Base-by-base conservation (phyloP, 1,140 invertebrate species). In the Pissodes strobi region DNA sequence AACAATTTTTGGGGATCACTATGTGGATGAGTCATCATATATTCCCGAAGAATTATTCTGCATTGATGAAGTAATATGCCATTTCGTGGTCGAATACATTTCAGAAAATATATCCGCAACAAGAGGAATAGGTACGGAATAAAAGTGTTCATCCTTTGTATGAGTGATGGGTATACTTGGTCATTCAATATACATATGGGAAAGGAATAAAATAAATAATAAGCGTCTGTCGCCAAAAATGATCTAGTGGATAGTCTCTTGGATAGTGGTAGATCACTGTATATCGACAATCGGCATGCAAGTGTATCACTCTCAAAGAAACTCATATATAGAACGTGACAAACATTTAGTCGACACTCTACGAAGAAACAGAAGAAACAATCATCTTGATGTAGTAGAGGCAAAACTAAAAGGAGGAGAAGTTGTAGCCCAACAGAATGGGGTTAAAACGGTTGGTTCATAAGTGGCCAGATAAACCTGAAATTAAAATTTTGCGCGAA, bases 391-490 rank as follows among this genome's bases (percentile, higher is more conserved):
- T 38, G 69, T 80, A 4, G 67, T 12, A n/a, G n/a, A n/a, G n/a
- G n/a, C n/a, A n/a, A n/a, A n/a, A n/a, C n/a, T n/a, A n/a, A n/a
- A n/a, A n/a, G 37, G 56, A 5, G 48, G 69, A 74, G 79, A 68
- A 15, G 56, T 78, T 22, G 48, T 74, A 23, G n/a, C n/a, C n/a
- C n/a, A n/a, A n/a, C n/a, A n/a, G n/a, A n/a, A n/a, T n/a, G n/a
- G n/a, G n/a, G n/a, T n/a, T n/a, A n/a, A n/a, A n/a, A n/a, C n/a
- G n/a, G n/a, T n/a, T n/a, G n/a, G n/a, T n/a, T n/a, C n/a, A n/a
- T n/a, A 78, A 80, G 70, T 78, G 78, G 74, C 67, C 63, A 12
- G 73, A 78, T 51, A 76, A 78, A 53, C 56, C 69, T 5, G 70
- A 76, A 37, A 71, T 80, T 13, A 25, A 74, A 8, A 70, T 72